Conservation (phyloP, 2,888 invertebrate species). For the Coenonympha arcania region DNA sequence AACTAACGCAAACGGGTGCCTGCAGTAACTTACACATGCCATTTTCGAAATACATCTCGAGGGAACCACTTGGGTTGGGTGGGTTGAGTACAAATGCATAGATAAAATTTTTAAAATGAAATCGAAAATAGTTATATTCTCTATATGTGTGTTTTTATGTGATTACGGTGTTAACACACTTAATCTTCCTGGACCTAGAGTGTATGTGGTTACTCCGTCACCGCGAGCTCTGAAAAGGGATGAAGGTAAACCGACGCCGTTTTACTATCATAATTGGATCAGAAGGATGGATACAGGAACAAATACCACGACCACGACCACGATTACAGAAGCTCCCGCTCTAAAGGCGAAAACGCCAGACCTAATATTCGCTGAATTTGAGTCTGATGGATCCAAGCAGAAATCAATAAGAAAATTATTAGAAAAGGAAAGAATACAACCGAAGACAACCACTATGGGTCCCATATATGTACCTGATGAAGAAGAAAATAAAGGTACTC, state of each 20-base stretch:
- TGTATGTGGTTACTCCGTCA: slow-evolving; percentile 65
- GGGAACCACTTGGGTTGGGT: slow-evolving; percentile 39
- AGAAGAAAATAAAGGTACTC: slow-evolving; percentile 31
- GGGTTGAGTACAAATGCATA: slow-evolving; percentile 40
- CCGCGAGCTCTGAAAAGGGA: slow-evolving; percentile 39
- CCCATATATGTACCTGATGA: slow-evolving; percentile 59
- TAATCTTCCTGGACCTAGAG: slow-evolving; percentile 54
- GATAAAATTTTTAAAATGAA: slow-evolving; percentile 45
- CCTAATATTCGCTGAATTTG: slow-evolving; percentile 67
- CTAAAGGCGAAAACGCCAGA: slow-evolving; percentile 53
- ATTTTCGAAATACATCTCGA: slow-evolving; percentile 52
- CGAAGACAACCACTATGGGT: slow-evolving; percentile 37
- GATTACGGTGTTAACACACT: slow-evolving; percentile 36
- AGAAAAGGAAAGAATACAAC: slow-evolving; percentile 48
- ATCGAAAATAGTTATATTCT: slow-evolving; percentile 33
- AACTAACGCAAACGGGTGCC: slow-evolving; percentile 35
- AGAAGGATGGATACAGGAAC: slow-evolving; percentile 53
- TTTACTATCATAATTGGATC: slow-evolving; percentile 66
- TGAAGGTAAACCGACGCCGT: slow-evolving; percentile 53
- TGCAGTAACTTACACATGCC: slow-evolving; percentile 35
- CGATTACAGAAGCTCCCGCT: slow-evolving; percentile 34
- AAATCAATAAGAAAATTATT: slow-evolving; percentile 61
- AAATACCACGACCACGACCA: slow-evolving; percentile 35
- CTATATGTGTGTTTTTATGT: slow-evolving; percentile 41
- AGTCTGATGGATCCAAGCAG: slow-evolving; percentile 46